Evolutionary conservation across 2,797 vertebrate genomes (phyloP).

Genomic region (Hemitrygon akajei): DNA sequence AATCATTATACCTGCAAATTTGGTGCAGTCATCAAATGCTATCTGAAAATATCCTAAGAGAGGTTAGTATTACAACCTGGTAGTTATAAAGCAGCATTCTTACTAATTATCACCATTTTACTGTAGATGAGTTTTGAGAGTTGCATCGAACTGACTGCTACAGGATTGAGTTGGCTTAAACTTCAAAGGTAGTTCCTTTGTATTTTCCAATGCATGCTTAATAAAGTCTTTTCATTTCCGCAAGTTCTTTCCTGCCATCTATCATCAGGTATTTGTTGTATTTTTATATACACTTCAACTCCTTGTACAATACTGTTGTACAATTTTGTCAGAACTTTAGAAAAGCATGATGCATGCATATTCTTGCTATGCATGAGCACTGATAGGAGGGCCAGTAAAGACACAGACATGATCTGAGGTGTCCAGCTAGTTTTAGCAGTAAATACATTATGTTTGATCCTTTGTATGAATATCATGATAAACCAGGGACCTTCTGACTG

Average conservation of each 20-base stretch:
- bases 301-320: background rate
- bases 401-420: background rate
- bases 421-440: slow-evolving; percentile 12
- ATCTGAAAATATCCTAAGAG: background rate
- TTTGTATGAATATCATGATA: background rate
- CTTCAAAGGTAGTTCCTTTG: background rate
- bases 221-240: background rate
- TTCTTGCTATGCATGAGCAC: slow-evolving; percentile 12
- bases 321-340: slow-evolving; percentile 14
- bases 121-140: background rate
- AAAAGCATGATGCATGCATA: slow-evolving; percentile 5
- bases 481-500: slow-evolving; percentile 52
- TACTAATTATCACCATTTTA: background rate
- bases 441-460: slow-evolving; percentile 29
- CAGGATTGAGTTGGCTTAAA: background rate
- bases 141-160: background rate
- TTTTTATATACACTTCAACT: background rate
- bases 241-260: slow-evolving; percentile 1
- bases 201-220: background rate
- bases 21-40: too few species aligned
- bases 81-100: background rate
- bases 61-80: background rate
- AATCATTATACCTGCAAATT: background rate
- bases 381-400: slow-evolving; percentile 4
- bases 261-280: slow-evolving; percentile 7